Conservation (phyloP, 2,113 vertebrate species). For the Noturus placidus region DNA sequence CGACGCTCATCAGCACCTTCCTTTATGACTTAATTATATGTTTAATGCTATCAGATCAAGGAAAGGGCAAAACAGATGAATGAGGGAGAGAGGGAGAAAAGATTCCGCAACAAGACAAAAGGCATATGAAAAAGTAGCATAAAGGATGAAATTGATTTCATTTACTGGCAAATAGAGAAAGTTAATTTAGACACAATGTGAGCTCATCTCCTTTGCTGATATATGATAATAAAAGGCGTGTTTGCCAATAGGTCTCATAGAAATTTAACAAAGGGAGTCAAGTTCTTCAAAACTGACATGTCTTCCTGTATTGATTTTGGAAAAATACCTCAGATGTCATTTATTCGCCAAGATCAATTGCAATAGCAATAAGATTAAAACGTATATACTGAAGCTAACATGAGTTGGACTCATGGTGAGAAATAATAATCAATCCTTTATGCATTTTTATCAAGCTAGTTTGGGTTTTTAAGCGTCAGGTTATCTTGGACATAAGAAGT, state of each 20-base stretch:
- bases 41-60: constrained; percentile 99
- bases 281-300: constrained; percentile 86
- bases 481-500: background rate
- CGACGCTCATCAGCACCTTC: constrained; percentile 99
- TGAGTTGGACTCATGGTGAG: background rate
- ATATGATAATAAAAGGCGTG: constrained; percentile 95
- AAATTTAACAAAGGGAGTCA: constrained; percentile 98
- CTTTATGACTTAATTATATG: constrained; percentile 99
- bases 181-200: constrained; percentile 99
- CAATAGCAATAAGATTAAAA: constrained; percentile 17
- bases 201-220: constrained; percentile 85
- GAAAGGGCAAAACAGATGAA: constrained; percentile 99
- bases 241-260: constrained; percentile 93
- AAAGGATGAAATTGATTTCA: constrained; percentile 98
- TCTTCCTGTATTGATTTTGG: constrained; percentile 80
- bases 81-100: constrained; percentile 99
- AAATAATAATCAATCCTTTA: background rate
- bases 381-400: background rate
- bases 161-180: constrained; percentile 94
- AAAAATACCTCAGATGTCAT: constrained; percentile 69
- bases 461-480: background rate
- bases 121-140: constrained; percentile 98
- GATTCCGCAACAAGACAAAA: constrained; percentile 99
- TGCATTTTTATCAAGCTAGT: background rate
- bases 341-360: background rate